Base-by-base conservation (phyloP, 2,888 invertebrate genomes). In the Drosophila incognita region DNA sequence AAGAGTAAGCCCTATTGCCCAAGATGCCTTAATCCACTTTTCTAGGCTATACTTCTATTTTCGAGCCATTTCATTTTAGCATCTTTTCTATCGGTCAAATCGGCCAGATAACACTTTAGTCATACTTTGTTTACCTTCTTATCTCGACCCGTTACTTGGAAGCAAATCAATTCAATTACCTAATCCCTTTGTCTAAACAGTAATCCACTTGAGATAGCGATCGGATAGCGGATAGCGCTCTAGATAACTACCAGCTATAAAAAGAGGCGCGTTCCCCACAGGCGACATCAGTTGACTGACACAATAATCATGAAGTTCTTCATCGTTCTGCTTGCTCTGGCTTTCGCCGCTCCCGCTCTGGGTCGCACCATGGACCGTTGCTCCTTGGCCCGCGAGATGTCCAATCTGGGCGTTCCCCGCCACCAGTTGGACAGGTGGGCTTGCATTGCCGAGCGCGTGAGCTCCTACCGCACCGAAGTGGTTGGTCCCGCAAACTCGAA, bases 401-500 rank as follows among this genome's bases (percentile, higher is more conserved):
- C 60, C 60, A 6, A 93, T 27, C 35, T 89, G 59, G 90, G 89
- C 49, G 81, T 87, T 8, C 82, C 90, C 13, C 78, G 76, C 21
- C 67, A 72, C 38, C 76, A 91, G 49, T 57, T 91, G 64, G 27
- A 69, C 13, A 62, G 49, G 18, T 91, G 90, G 89, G 76, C 83
- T 0, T 89, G 90, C 69, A 80, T 90, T 68, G 88, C 83, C n/a
- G 64, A 90, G 72, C 74, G 81, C 36, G 85, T 89, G 75, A 90
- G 83, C 56, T 76, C 75, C 35, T 92, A 93, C 49, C 92, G 93
- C 51, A 94, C 94, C 0, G 79, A 92, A 24, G 93, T 92, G 2
- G 90, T 93, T 4, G 94, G 94, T 0, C 92, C 91, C 4, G 74
- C 91, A 0, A 94, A 94, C 86, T 79, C 68, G 2, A 93, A 94